Evolutionary conservation across 2,888 invertebrate species (phyloP), one percentile per base, ranked within the genome.

Genomic region (Coleophora flavipennella): DNA sequence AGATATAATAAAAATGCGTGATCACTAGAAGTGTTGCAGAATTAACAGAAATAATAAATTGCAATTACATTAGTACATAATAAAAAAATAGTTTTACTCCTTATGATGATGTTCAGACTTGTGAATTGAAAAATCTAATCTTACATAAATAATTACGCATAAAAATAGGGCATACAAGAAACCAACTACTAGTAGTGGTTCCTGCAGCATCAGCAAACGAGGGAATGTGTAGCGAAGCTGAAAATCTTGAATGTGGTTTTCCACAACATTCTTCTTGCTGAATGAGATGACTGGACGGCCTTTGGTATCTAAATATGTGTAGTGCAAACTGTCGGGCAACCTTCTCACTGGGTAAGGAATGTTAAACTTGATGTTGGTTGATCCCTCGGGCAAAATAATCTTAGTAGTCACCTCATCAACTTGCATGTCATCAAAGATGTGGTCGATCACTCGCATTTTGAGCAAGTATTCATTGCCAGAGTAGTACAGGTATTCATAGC

Each of bases 161-260:
- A 97, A 65, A 84, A 99, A 99, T 49, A 99, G 83, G 31, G 94
- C 77, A 70, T 95, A 96, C 51, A 99, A 89, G 56, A 96, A 97
- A 20, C 90, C 86, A 44, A 96, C 92, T 25, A 98, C 92, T 38
- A 99, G 80, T 31, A 98, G 68, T 0, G 99, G 99, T 71, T 99
- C 99, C 64, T 96, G 95, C 32, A 99, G 83, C 90, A 99, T 91
- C 26, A 94, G 83, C 33, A 92, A 69, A 52, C 92, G 90, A 27
- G 94, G 91, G 88, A 96, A 98, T 52, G 90, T 91, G 73, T 98
- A 99, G 47, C 91, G 90, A 32, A 97, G 80, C 74, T 94, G 92
- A 69, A 99, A 94, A 73, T 96, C 94, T 75, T 96, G 94, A 61
- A 99, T 99, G 67, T 99, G 99, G 65, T 94, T 94, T 65, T 99